Evolutionary conservation across 2,113 vertebrate genomes (phyloP).

Genomic region (Gallinago paraguaiae): DNA sequence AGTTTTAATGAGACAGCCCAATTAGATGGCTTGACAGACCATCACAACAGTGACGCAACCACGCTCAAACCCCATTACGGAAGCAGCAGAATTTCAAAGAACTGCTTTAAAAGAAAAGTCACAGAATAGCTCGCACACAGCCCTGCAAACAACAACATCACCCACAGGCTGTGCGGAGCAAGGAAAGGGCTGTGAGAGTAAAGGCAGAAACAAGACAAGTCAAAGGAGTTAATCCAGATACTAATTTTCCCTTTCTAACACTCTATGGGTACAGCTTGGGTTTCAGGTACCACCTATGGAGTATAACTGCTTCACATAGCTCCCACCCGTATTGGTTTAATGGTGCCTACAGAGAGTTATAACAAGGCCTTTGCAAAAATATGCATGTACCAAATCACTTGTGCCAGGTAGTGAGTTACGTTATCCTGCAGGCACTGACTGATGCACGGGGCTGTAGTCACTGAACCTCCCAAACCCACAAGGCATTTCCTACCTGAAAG

Average conservation of each 20-base stretch:
- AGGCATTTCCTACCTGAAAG: not conserved
- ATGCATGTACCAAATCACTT: rapidly evolving
- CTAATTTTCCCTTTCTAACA: not conserved
- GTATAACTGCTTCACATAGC: not conserved
- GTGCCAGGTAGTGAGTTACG: rapidly evolving
- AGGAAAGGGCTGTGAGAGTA: not conserved
- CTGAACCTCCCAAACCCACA: not conserved
- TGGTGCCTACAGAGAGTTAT: not conserved
- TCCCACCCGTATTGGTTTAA: rapidly evolving
- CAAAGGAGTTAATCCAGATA: not conserved
- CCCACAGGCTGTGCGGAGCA: conserved; percentile 2
- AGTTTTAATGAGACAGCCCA: conserved; percentile 60
- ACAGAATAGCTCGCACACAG: conserved; percentile 31
- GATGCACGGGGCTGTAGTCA: not conserved
- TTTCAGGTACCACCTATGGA: not conserved
- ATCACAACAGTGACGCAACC: conserved; percentile 50
- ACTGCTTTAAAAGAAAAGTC: conserved; percentile 51
- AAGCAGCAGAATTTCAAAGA: conserved; percentile 58
- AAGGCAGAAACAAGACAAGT: conserved; percentile 5
- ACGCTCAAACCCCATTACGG: not conserved
- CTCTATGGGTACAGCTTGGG: not conserved
- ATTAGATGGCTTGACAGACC: conserved; percentile 57
- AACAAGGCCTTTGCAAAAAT: not conserved
- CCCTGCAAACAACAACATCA: conserved; percentile 57
- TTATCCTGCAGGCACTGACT: not conserved